Base-by-base conservation (phyloP, 2,888 invertebrate genomes). In the Eilema depressum region DNA sequence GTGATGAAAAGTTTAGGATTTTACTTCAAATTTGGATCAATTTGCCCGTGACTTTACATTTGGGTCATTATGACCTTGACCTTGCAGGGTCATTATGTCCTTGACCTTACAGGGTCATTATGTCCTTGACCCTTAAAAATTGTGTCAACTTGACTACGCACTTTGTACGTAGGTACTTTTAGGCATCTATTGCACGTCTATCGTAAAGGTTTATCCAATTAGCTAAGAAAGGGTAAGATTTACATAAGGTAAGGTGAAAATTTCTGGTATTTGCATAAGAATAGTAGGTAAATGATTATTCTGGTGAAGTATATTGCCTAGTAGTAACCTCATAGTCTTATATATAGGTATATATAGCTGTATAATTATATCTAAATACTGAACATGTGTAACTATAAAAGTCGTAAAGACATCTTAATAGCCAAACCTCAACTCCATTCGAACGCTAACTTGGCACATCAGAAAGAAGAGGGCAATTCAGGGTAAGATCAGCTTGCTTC, bases 331-430 rank as follows among this genome's bases (percentile, higher is more conserved):
- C 53, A 53, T 53, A 53, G 53, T 53, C 53, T 53, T 53, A 53
- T 53, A 53, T 37, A 11, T 37, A 37, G 14, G 37, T 37, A 14
- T 23, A 56, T 59, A 59, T 53, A n/a, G n/a, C 53, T 53, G 53
- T 53, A 53, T 53, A 53, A 53, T 53, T 53, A 53, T n/a, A 53
- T 53, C 53, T 53, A 53, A n/a, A 53, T 28, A 30, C n/a, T 61
- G 61, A 28, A 61, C 60, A n/a, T 53, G 20, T 53, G 53, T 20
- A 53, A 53, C n/a, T 61, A 61, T 30, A 30, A 61, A 61, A 28
- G 11, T n/a, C 30, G 11, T 61, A 7, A 30, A 1, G 33, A 33
- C 17, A 20, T n/a, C n/a, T 37, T 20, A 47, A 47, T 47, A 47
- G 47, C 20, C n/a, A 53, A 53, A 53, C 20, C n/a, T 53, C n/a